Evolutionary conservation across 2,888 invertebrate genomes (phyloP).

Genomic region (Eupithecia abbreviata): DNA sequence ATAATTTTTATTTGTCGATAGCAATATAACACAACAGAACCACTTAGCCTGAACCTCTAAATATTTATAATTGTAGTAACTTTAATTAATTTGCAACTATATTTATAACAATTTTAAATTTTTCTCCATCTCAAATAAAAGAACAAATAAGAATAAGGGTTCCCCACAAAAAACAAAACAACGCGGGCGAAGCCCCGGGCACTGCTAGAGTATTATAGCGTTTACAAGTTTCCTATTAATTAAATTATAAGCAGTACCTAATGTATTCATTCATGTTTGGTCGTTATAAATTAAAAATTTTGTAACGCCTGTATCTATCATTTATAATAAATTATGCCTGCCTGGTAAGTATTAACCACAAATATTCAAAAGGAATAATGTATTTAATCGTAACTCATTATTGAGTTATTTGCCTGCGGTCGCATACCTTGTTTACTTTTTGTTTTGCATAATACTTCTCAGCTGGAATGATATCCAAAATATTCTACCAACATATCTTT

Average conservation of each 20-base stretch:
- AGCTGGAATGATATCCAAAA: neutral
- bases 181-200: too few relatives aligned
- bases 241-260: neutral
- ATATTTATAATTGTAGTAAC: too few relatives aligned
- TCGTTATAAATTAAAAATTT: neutral
- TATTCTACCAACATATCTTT: neutral
- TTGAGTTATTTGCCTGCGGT: neutral
- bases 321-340: neutral
- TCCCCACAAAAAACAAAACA: too few relatives aligned
- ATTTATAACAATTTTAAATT: too few relatives aligned
- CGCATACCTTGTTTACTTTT: neutral
- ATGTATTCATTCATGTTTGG: neutral
- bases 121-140: too few relatives aligned
- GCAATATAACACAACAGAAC: too few relatives aligned
- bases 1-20: too few relatives aligned
- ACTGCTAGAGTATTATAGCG: too few relatives aligned
- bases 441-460: neutral
- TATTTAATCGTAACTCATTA: neutral
- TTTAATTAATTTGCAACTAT: too few relatives aligned
- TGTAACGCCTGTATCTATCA: too few relatives aligned
- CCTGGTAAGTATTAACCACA: neutral
- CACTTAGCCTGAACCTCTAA: too few relatives aligned
- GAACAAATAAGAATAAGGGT: too few relatives aligned
- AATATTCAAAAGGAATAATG: neutral
- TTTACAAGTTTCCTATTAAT: neutral